A percentile compares a stretch with the other conserved stretches of the same genome.
phyloP scores from a whole-genome alignment of 1,140 invertebrate genomes.

The Rhizoglyphus robini region DNA sequence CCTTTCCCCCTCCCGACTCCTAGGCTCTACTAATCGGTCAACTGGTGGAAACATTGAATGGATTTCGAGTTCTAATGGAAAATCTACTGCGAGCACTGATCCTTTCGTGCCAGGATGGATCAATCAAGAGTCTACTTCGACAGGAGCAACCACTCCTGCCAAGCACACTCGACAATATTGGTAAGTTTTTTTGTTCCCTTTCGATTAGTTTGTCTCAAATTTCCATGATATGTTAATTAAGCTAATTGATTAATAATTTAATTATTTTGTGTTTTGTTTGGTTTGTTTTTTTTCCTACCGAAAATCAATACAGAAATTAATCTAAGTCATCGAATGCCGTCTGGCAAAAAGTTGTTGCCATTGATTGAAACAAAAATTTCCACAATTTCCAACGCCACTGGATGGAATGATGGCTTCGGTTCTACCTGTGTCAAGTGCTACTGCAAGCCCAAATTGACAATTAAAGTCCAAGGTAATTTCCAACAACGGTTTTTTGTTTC shows the following conservation, averaged over 20 bases:
- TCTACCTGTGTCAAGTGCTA: too few species aligned
- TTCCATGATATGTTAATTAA: too few species aligned
- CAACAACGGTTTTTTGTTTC: neutral
- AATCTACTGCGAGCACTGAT: slow-evolving; percentile 18
- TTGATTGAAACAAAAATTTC: too few species aligned
- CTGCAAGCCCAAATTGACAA: neutral
- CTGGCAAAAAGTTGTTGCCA: too few species aligned
- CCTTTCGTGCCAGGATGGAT: slow-evolving; percentile 16
- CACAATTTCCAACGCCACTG: too few species aligned
- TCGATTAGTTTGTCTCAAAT: neutral
- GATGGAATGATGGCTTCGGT: too few species aligned
- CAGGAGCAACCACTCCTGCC: neutral
- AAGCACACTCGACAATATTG: neutral
- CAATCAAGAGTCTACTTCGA: neutral
- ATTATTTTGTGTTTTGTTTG: too few species aligned
- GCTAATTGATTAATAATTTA: too few species aligned
- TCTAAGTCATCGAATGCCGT: too few species aligned
- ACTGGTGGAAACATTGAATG: slow-evolving; percentile 5
- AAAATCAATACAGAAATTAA: too few species aligned
- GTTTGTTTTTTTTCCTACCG: too few species aligned
- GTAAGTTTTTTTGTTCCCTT: slow-evolving; percentile 14
- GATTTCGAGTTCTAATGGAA: slow-evolving; percentile 6
- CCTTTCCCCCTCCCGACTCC: too few species aligned
- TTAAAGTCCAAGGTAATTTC: neutral
- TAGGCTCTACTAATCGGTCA: neutral